Percentiles rank a stretch among this genome's conserved stretches.
Evolutionary conservation across 2,797 vertebrate genomes (phyloP).

Genomic region (Centropyge bicolor): DNA sequence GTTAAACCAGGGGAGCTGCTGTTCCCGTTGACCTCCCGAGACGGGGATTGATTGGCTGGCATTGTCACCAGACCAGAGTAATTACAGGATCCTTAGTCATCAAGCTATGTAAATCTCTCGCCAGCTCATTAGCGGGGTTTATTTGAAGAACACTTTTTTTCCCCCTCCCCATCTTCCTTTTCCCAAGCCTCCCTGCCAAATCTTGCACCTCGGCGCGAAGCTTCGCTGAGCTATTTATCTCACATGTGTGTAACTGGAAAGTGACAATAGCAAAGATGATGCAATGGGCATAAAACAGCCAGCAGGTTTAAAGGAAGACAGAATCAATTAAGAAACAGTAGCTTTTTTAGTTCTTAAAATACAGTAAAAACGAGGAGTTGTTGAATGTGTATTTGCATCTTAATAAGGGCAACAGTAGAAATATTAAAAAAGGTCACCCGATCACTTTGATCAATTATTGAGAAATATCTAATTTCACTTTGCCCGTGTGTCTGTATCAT

Average conservation of each 20-base stretch:
- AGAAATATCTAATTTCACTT: constrained; percentile 58
- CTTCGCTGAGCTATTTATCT: constrained; percentile 58
- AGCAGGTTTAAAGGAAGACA: background rate
- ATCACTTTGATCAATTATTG: constrained; percentile 31
- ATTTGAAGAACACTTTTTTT: constrained; percentile 72
- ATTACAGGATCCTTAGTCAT: constrained; percentile 81
- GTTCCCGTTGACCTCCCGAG: constrained; percentile 59
- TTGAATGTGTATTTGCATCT: background rate
- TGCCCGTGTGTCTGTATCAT: constrained; percentile 67
- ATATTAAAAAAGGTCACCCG: background rate
- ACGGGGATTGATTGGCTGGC: constrained; percentile 62
- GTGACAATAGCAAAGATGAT: constrained; percentile 24
- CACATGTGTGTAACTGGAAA: constrained; percentile 27
- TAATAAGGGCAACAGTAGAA: background rate
- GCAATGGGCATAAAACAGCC: constrained; percentile 24
- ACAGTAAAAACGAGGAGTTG: too few species aligned
- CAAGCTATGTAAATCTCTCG: constrained; percentile 70
- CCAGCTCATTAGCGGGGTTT: constrained; percentile 70
- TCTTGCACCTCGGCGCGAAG: constrained; percentile 47
- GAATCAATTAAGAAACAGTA: background rate
- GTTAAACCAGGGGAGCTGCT: constrained; percentile 45
- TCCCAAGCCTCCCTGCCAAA: constrained; percentile 47
- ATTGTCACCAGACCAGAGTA: constrained; percentile 71
- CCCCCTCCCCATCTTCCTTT: constrained; percentile 32
- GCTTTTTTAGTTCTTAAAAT: too few species aligned